Evolutionary conservation across 2,797 vertebrate genomes (phyloP).

Genomic region (Caiman crocodilus): DNA sequence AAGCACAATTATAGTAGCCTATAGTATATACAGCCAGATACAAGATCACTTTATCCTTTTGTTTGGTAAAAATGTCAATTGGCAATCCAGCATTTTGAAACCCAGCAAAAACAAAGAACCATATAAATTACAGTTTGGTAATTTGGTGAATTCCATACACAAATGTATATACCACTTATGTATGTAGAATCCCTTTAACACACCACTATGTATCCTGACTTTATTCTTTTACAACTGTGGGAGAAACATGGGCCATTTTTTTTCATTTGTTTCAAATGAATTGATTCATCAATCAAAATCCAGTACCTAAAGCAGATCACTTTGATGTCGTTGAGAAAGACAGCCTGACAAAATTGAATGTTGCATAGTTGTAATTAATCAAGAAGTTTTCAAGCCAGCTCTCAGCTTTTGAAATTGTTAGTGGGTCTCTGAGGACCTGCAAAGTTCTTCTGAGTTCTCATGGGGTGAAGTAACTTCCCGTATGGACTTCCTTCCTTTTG

Average conservation of each 20-base stretch:
- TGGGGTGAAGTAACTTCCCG: neutral
- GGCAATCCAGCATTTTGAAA: too few relatives aligned
- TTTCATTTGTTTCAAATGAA: neutral
- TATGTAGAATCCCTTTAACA: neutral
- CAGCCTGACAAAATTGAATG: neutral
- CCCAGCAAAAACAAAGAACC: too few relatives aligned
- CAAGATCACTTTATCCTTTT: too few relatives aligned
- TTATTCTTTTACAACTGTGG: neutral
- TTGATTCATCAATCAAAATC: neutral
- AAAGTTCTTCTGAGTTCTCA: neutral
- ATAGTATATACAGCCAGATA: neutral
- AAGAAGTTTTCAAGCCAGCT: neutral
- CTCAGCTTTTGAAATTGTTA: neutral
- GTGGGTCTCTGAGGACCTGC: neutral
- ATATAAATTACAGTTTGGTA: too few relatives aligned
- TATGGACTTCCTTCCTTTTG: neutral
- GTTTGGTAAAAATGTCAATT: too few relatives aligned
- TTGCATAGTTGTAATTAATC: neutral
- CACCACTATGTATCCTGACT: neutral
- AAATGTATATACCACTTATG: neutral
- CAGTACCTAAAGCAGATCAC: neutral
- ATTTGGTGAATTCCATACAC: neutral
- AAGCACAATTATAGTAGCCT: neutral
- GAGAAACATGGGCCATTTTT: neutral
- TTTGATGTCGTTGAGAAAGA: neutral